These are phyloP conservation scores for Mallotus villosus DNA, from an alignment of 2,797 vertebrate genomes.

Conservation along the genomic window DNA sequence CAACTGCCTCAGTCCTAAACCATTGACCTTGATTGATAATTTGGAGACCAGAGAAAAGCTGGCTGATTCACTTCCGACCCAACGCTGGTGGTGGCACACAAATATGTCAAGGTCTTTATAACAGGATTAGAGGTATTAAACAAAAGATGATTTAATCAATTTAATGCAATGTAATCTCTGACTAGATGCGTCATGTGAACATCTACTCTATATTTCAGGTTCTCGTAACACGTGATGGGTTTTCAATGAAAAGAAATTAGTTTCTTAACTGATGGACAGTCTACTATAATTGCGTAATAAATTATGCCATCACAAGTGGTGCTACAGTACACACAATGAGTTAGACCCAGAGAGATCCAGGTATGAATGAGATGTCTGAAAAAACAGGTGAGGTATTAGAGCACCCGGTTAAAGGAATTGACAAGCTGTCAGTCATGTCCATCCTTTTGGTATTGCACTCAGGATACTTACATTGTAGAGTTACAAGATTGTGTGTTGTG, in stretches of 20 bases:
- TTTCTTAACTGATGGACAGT: constrained; percentile 62
- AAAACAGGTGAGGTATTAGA: constrained; percentile 21
- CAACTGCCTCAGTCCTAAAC: constrained; percentile 38
- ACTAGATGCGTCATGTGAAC: too few relatives aligned
- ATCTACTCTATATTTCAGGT: constrained; percentile 47
- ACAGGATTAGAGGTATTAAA: constrained; percentile 64
- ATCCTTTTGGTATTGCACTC: too few relatives aligned
- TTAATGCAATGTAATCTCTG: too few relatives aligned
- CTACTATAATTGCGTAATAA: constrained; percentile 50
- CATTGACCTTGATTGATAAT: constrained; percentile 46
- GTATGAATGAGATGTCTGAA: constrained; percentile 50
- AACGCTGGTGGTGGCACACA: constrained; percentile 16
- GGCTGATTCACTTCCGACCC: constrained; percentile 48
- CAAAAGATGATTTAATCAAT: not conserved
- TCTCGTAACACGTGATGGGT: constrained; percentile 41
- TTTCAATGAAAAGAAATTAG: constrained; percentile 62
- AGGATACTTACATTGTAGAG: not conserved
- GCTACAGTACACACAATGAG: constrained; percentile 64
- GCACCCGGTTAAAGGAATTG: not conserved
- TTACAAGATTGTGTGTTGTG: too few relatives aligned
- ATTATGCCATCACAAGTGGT: constrained; percentile 42
- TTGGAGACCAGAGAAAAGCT: constrained; percentile 50
- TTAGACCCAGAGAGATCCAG: constrained; percentile 30
- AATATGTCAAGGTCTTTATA: constrained; percentile 61
- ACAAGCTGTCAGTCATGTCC: not conserved